Evolutionary conservation across 2,113 vertebrate species (phyloP), one percentile per base, ranked within the genome.

Genomic region (Ornithorhynchus anatinus): DNA sequence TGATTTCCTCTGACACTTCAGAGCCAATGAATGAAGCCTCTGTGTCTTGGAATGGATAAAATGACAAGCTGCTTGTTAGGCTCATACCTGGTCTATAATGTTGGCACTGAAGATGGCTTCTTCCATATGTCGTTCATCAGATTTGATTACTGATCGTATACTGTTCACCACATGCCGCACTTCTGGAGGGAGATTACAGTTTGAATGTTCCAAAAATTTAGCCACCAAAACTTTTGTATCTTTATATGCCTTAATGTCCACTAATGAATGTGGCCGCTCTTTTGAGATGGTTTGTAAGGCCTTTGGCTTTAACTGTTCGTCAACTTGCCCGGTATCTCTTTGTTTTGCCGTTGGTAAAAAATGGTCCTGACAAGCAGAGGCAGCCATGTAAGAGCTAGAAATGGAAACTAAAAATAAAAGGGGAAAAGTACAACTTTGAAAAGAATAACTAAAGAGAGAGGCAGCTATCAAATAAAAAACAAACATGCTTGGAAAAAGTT

Each of bases 171-270:
- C 95, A 0, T 97, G 96, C 84, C 92, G 95, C 53, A 96, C 96
- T 85, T 99, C 97, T 1, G 95, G 91, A 72, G 96, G 94, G 56
- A 97, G 92, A 82, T 91, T 92, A 81, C 96, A 92, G 89, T 94
- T 95, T 0, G 97, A 95, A 67, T 97, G 96, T 89, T 98, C 97
- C 91, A 98, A 90, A 82, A 99, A 97, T 59, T 97, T 98, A 37
- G 96, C 96, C 91, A 97, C 97, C 88, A 98, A 80, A 53, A 97
- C 95, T 89, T 96, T 96, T 65, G 96, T 93, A 90, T 98, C 97
- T 80, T 95, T 94, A 72, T 96, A 97, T 83, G 96, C 92, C 86
- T 96, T 95, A 48, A 98, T 94, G 91, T 98, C 97, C 67, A 94
- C 96, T 69, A 97, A 79, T 4, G 96, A 96, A 75, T 84, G 94